Evolutionary conservation across 2,113 vertebrate species (phyloP).

Genomic region (Orycteropus afer): DNA sequence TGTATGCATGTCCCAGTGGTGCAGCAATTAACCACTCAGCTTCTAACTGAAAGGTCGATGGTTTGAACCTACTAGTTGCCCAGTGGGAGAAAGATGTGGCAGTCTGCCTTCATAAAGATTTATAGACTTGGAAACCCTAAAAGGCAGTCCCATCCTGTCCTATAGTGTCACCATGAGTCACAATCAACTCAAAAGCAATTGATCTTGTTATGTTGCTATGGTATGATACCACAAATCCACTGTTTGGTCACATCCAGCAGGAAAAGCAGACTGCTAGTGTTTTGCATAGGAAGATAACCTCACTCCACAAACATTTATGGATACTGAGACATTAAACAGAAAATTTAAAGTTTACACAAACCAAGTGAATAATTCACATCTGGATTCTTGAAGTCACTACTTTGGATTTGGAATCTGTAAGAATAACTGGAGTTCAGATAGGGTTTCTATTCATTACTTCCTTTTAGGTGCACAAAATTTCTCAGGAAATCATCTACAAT

Average conservation of each 20-base stretch:
- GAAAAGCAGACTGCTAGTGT: not conserved
- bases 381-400: not conserved
- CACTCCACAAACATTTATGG: not conserved
- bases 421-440: not conserved
- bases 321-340: not conserved
- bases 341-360: conserved; percentile 7
- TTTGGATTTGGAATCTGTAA: not conserved
- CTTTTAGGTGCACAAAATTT: not conserved
- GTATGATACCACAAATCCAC: too few species aligned
- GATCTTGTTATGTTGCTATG: not conserved
- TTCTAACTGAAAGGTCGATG: not conserved
- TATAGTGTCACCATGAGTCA: not conserved
- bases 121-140: not conserved
- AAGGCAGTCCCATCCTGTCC: not conserved
- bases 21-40: not conserved
- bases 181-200: not conserved
- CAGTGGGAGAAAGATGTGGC: not conserved
- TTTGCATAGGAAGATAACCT: not conserved
- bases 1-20: too few species aligned
- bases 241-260: not conserved
- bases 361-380: conserved; percentile 36
- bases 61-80: not conserved
- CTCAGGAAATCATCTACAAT: not conserved
- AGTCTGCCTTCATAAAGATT: not conserved
- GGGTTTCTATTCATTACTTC: conserved; percentile 7